Conservation (phyloP, 2,113 vertebrate genomes). For the Thymallus thymallus region DNA sequence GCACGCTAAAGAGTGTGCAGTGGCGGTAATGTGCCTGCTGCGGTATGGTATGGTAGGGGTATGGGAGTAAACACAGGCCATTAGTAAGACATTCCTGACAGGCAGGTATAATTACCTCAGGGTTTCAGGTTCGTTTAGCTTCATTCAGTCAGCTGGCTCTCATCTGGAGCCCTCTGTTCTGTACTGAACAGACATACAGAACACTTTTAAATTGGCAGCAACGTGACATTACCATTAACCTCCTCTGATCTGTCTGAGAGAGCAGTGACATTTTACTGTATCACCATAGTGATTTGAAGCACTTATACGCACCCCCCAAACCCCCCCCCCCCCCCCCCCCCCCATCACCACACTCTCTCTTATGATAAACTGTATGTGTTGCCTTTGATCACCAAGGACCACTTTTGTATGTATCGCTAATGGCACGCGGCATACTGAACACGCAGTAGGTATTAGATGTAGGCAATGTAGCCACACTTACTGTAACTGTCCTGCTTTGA, state of each 20-base stretch:
- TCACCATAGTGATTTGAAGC: slow-evolving; percentile 46
- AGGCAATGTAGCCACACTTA: slow-evolving; percentile 27
- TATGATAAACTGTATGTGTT: slow-evolving; percentile 8
- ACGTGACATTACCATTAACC: slow-evolving; percentile 33
- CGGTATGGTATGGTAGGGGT: background rate
- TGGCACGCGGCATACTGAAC: slow-evolving; percentile 27
- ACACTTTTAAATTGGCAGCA: slow-evolving; percentile 31
- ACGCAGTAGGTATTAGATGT: slow-evolving; percentile 17
- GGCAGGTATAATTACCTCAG: slow-evolving; percentile 66
- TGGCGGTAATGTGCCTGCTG: slow-evolving; percentile 36
- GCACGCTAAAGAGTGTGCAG: slow-evolving; percentile 16
- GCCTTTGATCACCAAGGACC: slow-evolving; percentile 55
- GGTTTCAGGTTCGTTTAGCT: slow-evolving; percentile 54
- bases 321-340: too few species aligned
- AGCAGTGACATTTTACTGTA: slow-evolving; percentile 57
- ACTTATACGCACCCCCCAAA: too few species aligned
- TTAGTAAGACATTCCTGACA: slow-evolving; percentile 57
- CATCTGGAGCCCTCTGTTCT: slow-evolving; percentile 32
- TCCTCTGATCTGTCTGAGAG: slow-evolving; percentile 27
- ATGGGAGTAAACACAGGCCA: slow-evolving; percentile 45
- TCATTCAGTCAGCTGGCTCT: slow-evolving; percentile 18
- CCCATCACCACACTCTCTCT: slow-evolving; percentile 1
- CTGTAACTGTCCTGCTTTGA: slow-evolving; percentile 28
- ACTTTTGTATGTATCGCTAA: slow-evolving; percentile 21
- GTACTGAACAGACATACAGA: background rate